These are phyloP conservation scores for Lynx canadensis DNA, from an alignment of 2,113 vertebrate species.

Conservation along the genomic window DNA sequence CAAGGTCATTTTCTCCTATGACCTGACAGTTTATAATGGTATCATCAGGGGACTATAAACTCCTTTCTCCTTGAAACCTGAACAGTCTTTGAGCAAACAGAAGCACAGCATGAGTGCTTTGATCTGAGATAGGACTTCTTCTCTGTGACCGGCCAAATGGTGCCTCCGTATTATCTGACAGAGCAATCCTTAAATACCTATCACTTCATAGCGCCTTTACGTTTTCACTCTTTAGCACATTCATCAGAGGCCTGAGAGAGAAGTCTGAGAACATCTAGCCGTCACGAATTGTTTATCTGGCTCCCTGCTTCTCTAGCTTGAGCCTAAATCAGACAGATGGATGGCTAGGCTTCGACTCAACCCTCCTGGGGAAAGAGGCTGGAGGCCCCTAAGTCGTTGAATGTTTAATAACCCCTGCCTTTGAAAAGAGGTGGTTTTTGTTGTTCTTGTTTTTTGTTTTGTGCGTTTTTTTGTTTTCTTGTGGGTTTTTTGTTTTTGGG, in stretches of 20 bases:
- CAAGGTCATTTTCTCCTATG: conserved; percentile 46
- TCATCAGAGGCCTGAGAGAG: conserved; percentile 11
- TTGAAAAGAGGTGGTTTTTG: conserved; percentile 13
- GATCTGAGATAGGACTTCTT: conserved; percentile 26
- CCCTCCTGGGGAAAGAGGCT: not conserved
- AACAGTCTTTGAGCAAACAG: conserved; percentile 43
- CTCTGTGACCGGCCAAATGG: not conserved
- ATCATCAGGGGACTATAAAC: not conserved
- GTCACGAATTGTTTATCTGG: not conserved
- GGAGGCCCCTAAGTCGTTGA: not conserved
- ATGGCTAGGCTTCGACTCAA: not conserved
- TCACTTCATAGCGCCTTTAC: not conserved
- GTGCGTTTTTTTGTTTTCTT: not conserved
- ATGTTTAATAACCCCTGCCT: not conserved
- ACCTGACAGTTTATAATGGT: conserved; percentile 43
- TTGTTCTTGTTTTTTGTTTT: not conserved
- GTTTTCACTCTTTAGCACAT: not conserved
- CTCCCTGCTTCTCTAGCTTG: not conserved
- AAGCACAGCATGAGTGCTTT: conserved; percentile 38
- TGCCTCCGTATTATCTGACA: not conserved
- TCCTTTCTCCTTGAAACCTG: conserved; percentile 58
- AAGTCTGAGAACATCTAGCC: not conserved
- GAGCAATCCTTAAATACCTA: not conserved
- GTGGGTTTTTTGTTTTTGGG: not conserved
- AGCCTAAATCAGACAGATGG: conserved; percentile 14